These are phyloP conservation scores for Apostichopus japonicus DNA, from an alignment of 35 echinoderm and acorn worm genomes.

Conservation along the genomic window DNA sequence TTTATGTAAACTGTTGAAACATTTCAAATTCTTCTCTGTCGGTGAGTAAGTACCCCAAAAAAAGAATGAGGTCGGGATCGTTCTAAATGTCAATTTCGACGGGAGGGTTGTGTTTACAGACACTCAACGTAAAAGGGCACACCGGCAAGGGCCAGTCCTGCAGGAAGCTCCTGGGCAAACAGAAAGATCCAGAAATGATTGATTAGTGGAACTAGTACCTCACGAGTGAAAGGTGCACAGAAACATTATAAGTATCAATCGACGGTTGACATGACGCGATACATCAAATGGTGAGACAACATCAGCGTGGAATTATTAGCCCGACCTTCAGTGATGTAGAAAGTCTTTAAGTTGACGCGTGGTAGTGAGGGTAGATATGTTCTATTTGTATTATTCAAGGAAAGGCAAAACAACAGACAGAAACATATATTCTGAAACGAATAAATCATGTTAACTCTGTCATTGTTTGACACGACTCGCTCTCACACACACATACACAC, in stretches of 20 bases:
- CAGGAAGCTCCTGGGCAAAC: background rate
- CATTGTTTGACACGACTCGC: no score
- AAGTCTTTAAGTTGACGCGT: background rate
- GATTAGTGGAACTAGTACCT: background rate
- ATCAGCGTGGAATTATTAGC: no score
- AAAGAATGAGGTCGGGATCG: background rate
- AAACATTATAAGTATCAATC: background rate
- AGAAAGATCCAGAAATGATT: background rate
- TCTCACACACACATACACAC: no score
- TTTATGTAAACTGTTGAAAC: no score
- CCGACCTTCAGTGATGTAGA: background rate
- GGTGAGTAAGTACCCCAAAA: no score
- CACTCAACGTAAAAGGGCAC: slow-evolving; percentile 13
- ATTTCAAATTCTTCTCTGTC: no score
- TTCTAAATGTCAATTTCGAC: background rate
- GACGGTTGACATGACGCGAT: background rate
- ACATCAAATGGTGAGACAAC: background rate
- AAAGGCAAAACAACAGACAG: no score
- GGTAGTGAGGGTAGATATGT: no score
- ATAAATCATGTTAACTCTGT: no score
- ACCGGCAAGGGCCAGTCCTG: background rate
- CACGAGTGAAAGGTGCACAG: background rate
- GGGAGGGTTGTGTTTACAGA: background rate
- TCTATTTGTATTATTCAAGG: no score
- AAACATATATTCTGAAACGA: no score